These are phyloP conservation scores for Eristalis pertinax DNA, from an alignment of 2,888 invertebrate species.

Conservation along the genomic window DNA sequence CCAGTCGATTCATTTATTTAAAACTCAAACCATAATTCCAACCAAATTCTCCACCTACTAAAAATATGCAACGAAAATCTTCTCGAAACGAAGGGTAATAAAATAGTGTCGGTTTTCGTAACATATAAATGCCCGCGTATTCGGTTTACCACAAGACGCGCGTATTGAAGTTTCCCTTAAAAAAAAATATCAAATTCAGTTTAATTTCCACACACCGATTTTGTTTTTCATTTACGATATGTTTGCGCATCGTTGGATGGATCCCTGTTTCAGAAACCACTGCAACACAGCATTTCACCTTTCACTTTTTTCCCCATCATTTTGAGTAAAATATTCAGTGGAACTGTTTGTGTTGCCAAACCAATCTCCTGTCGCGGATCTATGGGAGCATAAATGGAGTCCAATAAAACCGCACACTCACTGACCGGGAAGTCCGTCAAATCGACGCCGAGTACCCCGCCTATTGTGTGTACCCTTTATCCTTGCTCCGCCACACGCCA, in stretches of 20 bases:
- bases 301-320: not conserved
- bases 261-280: not conserved
- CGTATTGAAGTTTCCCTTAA: no score
- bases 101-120: no score
- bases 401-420: conserved; percentile 16
- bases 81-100: no score
- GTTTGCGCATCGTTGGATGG: not conserved
- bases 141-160: no score
- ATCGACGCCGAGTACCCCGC: not conserved
- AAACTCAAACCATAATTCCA: no score
- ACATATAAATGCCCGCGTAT: no score
- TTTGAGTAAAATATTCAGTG: not conserved
- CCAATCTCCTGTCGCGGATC: not conserved
- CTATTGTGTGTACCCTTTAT: conserved; percentile 3
- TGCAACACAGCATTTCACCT: not conserved
- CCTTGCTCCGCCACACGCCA: not conserved
- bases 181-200: not conserved
- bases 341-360: not conserved
- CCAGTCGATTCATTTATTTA: no score
- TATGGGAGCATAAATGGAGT: not conserved
- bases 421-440: not conserved
- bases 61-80: no score
- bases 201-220: not conserved
- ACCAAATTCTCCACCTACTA: no score
- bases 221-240: not conserved